These are phyloP conservation scores for Montipora capitata DNA, from an alignment of 92 coral and sea anemone genomes.

Conservation along the genomic window DNA sequence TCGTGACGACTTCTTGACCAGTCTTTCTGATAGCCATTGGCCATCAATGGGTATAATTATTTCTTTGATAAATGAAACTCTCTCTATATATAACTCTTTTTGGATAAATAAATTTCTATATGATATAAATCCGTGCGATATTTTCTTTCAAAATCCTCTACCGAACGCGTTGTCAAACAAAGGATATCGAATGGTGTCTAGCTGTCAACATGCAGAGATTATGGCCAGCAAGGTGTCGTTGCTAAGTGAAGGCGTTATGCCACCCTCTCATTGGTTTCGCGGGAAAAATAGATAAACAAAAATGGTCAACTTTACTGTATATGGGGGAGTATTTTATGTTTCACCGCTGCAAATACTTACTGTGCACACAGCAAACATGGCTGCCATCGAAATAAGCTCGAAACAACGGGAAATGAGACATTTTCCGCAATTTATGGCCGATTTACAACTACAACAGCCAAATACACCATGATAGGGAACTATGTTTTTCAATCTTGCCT, in stretches of 20 bases:
- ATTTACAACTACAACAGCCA: not conserved
- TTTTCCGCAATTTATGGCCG: slow-evolving; percentile 13
- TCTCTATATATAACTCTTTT: too few species aligned
- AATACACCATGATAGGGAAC: not conserved
- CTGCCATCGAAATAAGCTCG: not conserved
- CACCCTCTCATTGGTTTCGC: too few species aligned
- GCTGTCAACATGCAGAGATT: too few species aligned
- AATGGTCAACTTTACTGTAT: not conserved
- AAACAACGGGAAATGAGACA: not conserved
- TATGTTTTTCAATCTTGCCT: not conserved
- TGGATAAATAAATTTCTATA: too few species aligned
- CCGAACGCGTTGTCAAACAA: too few species aligned
- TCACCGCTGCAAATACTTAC: slow-evolving; percentile 1
- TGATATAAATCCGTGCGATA: too few species aligned
- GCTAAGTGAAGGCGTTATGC: too few species aligned
- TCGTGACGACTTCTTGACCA: slow-evolving; percentile 7
- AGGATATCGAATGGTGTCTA: too few species aligned
- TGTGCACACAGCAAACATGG: slow-evolving; percentile 17
- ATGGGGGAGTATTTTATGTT: not conserved
- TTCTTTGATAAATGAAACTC: slow-evolving; percentile 1
- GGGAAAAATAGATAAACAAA: slow-evolving; percentile 2
- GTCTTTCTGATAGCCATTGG: not conserved
- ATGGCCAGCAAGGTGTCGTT: too few species aligned
- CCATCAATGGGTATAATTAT: slow-evolving; percentile 16
- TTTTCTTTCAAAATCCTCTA: too few species aligned